Base-by-base conservation (phyloP, 2,888 invertebrate genomes). In the Drosophila seclusa region DNA sequence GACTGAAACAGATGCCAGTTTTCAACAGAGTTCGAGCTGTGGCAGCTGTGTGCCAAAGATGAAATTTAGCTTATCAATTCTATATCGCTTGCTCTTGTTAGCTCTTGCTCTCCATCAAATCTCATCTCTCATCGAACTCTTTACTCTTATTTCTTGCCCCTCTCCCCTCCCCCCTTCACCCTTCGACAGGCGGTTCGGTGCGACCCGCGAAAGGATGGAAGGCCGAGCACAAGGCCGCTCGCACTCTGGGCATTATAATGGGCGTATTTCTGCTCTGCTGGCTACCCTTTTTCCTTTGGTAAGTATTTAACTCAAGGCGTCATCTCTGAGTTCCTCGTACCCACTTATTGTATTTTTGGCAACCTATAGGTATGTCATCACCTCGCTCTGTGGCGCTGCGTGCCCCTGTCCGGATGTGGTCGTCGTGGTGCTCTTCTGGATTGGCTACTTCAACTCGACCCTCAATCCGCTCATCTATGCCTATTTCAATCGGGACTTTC, bases 271-370 rank as follows among this genome's bases (percentile, higher is more conserved):
- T 99, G 81, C 94, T 98, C 67, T 99, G 99, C 93, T 99, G 98
- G 98, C 94, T 98, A 86, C 99, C 99, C 60, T 99, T 99, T 95
- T 99, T 99, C 94, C 95, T 97, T 49, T 98, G 98, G 98, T 98
- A 95, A 68, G 76, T 67, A 52, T 21, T 32, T 21, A 31, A 3
- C 48, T 16, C 6, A 27, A 40, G 36, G 11, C n/a, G 50, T 54
- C 45, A 42, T 31, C 58, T 13, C 11, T 59, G 27, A 53, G 27
- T 10, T 18, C 18, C 1, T 2, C 18, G 13, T 8, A 24, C 8
- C 1, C 45, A 45, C 16, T 45, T 8, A 45, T 27, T 38, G 2
- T 7, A 5, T 40, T 21, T 62, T 53, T 55, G 32, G 29, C 42
- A 36, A 38, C 11, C 57, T 13, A 8, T 94, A 97, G 97, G 97